A percentile compares a stretch with the other conserved stretches of the same genome.
Evolutionary conservation across 2,113 vertebrate species (phyloP).

Genomic region (Sialia sialis): DNA sequence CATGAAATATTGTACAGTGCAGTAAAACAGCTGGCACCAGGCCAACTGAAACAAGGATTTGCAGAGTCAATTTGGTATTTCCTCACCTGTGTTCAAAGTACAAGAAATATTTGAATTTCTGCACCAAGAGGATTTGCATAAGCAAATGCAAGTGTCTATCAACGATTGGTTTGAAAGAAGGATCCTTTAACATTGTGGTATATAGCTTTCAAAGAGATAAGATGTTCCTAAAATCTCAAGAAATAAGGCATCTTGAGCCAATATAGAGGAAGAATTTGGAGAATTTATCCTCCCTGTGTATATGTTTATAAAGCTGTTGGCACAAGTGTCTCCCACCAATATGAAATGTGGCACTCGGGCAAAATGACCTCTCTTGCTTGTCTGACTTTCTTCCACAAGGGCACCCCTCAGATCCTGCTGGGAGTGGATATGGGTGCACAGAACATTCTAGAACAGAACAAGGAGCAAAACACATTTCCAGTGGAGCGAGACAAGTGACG

Average conservation of each 20-base stretch:
- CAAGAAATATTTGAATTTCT: not conserved
- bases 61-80: not conserved
- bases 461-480: not conserved
- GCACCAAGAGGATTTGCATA: not conserved
- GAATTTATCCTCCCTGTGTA: not conserved
- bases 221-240: not conserved
- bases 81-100: not conserved
- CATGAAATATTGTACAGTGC: not conserved
- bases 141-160: not conserved
- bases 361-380: not conserved
- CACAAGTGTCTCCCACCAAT: not conserved
- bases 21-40: not conserved
- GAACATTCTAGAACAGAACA: not conserved
- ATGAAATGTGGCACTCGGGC: not conserved
- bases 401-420: not conserved
- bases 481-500: not conserved
- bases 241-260: not conserved
- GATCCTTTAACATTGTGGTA: not conserved
- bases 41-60: not conserved
- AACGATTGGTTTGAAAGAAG: not conserved
- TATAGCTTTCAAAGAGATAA: not conserved
- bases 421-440: fast-evolving
- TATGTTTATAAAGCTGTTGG: not conserved
- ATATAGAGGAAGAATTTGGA: not conserved
- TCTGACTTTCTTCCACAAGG: not conserved